phyloP scores from a whole-genome alignment of 37 sponge, comb jelly and placozoan species.

The Dysidea cf. avara region DNA sequence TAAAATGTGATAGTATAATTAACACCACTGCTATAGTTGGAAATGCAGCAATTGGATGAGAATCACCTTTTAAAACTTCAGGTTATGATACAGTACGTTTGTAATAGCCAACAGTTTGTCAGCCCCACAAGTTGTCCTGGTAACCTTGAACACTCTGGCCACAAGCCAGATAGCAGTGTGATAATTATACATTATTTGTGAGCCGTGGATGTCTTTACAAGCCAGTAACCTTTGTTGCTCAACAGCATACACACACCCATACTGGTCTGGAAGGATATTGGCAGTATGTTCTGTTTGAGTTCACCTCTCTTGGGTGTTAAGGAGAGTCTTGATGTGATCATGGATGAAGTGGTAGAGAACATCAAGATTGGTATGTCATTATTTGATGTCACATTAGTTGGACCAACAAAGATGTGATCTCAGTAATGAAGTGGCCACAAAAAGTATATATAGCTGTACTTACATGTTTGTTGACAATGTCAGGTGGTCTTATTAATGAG shows the following conservation, averaged over 20 bases:
- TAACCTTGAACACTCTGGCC: constrained; percentile 66
- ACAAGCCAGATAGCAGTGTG: constrained; percentile 65
- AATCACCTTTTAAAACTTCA: no score
- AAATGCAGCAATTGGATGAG: no score
- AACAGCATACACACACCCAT: constrained; percentile 79
- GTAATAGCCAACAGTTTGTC: constrained; percentile 37
- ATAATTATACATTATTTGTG: constrained; percentile 40
- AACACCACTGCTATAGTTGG: no score
- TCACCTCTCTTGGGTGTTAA: constrained; percentile 74
- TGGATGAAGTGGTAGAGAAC: constrained; percentile 56
- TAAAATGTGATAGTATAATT: no score
- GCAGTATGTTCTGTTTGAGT: constrained; percentile 71
- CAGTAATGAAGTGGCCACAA: no score
- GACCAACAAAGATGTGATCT: neutral
- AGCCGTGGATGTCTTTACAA: no score
- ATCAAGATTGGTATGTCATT: constrained; percentile 6
- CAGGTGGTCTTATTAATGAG: no score
- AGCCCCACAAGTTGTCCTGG: constrained; percentile 46
- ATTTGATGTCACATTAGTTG: no score
- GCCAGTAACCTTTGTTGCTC: constrained; percentile 45
- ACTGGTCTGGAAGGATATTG: constrained; percentile 75
- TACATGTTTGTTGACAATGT: no score
- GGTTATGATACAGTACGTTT: constrained; percentile 70
- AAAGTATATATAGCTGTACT: no score
- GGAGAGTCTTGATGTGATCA: constrained; percentile 50